Conservation (phyloP, 1,140 invertebrate genomes). For the Meteorus sp. region DNA sequence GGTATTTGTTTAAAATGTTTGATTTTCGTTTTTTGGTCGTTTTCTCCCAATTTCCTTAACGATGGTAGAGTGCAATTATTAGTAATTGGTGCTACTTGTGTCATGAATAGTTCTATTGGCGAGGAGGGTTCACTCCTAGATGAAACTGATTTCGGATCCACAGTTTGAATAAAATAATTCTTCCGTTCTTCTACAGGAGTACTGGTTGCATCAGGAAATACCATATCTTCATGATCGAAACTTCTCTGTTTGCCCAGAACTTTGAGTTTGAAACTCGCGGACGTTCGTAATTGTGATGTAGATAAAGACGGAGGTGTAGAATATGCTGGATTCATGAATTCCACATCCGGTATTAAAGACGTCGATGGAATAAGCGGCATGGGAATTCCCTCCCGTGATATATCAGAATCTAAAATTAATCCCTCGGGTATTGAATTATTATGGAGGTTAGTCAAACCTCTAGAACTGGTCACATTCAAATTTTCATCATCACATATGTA, state of each 20-base stretch:
- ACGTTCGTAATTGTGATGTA: background rate
- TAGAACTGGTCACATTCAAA: background rate
- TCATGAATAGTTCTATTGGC: too few relatives aligned
- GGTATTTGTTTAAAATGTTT: too few relatives aligned
- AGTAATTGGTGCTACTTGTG: too few relatives aligned
- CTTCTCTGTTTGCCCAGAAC: slow-evolving; percentile 18
- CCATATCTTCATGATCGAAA: slow-evolving; percentile 22
- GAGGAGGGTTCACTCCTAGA: background rate
- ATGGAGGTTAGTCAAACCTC: background rate
- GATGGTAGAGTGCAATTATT: too few relatives aligned
- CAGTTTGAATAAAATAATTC: background rate
- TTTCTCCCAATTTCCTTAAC: slow-evolving; percentile 3
- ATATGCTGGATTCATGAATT: background rate
- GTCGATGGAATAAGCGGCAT: slow-evolving; percentile 1
- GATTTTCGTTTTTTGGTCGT: background rate
- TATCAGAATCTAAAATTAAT: slow-evolving; percentile 9
- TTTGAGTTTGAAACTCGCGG: slow-evolving; percentile 22
- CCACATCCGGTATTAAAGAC: background rate
- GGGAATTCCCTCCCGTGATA: background rate
- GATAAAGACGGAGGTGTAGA: background rate
- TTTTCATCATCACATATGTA: background rate
- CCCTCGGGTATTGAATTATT: slow-evolving; percentile 9
- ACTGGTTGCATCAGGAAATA: slow-evolving; percentile 14
- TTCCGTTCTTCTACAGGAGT: slow-evolving; percentile 16
- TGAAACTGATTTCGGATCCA: background rate